Percentiles rank a stretch among this genome's conserved stretches.
phyloP scores from a whole-genome alignment of 2,113 vertebrate species.

The Meleagris gallopavo region DNA sequence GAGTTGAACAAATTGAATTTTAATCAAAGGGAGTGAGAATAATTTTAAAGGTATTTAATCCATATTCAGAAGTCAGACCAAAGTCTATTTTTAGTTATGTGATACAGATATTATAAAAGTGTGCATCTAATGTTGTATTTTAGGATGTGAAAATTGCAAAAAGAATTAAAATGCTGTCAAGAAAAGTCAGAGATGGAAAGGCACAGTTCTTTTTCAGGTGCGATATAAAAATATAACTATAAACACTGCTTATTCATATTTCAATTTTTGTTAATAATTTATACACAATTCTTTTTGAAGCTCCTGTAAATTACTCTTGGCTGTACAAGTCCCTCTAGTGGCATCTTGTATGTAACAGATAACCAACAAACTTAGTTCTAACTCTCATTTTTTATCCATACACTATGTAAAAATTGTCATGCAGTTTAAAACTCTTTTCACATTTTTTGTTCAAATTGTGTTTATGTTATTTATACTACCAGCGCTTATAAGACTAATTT shows the following conservation, averaged over 20 bases:
- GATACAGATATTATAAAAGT: neutral
- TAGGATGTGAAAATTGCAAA: neutral
- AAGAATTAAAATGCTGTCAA: neutral
- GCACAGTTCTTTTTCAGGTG: neutral
- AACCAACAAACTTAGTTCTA: neutral
- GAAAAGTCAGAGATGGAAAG: neutral
- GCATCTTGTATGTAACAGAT: conserved; percentile 50
- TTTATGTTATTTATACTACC: neutral
- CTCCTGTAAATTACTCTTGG: conserved; percentile 64
- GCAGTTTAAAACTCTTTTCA: neutral
- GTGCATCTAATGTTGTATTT: neutral
- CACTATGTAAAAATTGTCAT: neutral
- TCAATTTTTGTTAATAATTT: conserved; percentile 34
- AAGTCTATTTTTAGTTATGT: neutral
- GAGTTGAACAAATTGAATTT: neutral
- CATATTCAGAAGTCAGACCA: neutral
- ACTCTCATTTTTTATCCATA: neutral
- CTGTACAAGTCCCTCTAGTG: conserved; percentile 85
- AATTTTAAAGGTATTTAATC: neutral
- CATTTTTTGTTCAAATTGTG: neutral
- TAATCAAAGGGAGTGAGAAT: neutral
- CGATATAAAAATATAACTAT: neutral
- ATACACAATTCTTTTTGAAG: neutral
- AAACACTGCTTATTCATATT: neutral
- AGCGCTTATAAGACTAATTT: neutral